Evolutionary conservation across 2,113 vertebrate genomes (phyloP), one percentile per base, ranked within the genome.

Genomic region (Podilymbus podiceps): DNA sequence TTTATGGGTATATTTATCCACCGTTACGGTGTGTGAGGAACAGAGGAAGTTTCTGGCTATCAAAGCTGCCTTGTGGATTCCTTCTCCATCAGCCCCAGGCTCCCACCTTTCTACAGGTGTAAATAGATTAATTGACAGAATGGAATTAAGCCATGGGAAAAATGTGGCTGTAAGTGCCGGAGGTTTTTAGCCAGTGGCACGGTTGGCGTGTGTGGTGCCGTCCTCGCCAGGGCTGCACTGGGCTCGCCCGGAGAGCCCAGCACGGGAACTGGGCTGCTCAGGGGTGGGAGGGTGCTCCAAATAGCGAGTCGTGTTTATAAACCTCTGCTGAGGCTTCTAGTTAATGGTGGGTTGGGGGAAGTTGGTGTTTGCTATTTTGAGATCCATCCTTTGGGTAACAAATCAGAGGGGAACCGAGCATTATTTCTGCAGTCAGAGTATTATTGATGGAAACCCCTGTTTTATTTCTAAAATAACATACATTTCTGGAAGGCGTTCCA

Each of bases 191-290:
- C 13, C 0, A 6, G 15, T 30, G 38, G 60, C 21, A 19, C 5
- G 0, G 21, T 33, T 3, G 2, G 28, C 1, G 2, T 4, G 15
- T 28, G 58, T 2, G 5, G 24, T 84, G 49, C 25, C 27, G 0
- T 8, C 74, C 74, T 38, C 24, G 42, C n/a, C 1, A 0, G 35
- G 42, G 59, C 10, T 49, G 28, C 28, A 3, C 69, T 8, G 46
- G 50, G 24, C 53, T 73, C 8, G 59, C 33, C 30, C n/a, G 68
- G 35, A 47, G 38, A 69, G 12, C 67, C 85, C 88, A 68, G 79
- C 4, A 8, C 0, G 4, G 53, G 67, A 85, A 47, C 71, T 56
- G 69, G 4, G 60, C 25, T 76, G 53, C 20, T 7, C 8, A 4
- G 17, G 46, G 28, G 3, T 24, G 63, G 56, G 84, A 73, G 24